Conservation (phyloP, 2,113 vertebrate genomes). For the Apodemus sylvaticus region DNA sequence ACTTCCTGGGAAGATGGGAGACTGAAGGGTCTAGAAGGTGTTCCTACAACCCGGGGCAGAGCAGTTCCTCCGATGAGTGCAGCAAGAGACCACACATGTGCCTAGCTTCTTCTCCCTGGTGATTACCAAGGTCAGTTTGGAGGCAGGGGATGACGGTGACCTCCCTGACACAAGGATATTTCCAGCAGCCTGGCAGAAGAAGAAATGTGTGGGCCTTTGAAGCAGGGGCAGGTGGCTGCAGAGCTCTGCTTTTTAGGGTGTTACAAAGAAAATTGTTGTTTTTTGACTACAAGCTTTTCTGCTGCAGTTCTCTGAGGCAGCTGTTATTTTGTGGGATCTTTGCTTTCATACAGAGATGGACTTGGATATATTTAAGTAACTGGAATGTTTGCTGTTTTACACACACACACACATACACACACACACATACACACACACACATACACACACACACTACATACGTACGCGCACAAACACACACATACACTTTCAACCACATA, state of each 20-base stretch:
- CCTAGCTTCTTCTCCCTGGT: no score
- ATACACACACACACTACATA: no score
- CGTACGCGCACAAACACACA: background rate
- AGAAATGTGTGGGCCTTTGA: background rate
- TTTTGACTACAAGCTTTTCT: background rate
- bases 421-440: accelerated
- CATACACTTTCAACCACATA: accelerated
- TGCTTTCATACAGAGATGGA: background rate
- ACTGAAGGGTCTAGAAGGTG: background rate
- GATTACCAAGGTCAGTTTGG: background rate
- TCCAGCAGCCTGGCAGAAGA: background rate
- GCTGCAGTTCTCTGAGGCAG: background rate
- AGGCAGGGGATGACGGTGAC: background rate
- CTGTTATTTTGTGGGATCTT: background rate
- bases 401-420: no score
- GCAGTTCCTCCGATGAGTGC: accelerated
- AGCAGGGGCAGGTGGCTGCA: background rate
- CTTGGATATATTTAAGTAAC: background rate
- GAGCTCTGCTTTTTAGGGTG: background rate
- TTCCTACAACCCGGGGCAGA: accelerated
- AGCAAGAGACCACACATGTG: accelerated
- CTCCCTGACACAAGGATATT: accelerated
- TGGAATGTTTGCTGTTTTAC: background rate
- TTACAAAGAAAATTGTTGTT: background rate
- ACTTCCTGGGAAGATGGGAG: background rate